Conservation (phyloP, 1,140 invertebrate species). For the Scaptodrosophila lebanonensis region DNA sequence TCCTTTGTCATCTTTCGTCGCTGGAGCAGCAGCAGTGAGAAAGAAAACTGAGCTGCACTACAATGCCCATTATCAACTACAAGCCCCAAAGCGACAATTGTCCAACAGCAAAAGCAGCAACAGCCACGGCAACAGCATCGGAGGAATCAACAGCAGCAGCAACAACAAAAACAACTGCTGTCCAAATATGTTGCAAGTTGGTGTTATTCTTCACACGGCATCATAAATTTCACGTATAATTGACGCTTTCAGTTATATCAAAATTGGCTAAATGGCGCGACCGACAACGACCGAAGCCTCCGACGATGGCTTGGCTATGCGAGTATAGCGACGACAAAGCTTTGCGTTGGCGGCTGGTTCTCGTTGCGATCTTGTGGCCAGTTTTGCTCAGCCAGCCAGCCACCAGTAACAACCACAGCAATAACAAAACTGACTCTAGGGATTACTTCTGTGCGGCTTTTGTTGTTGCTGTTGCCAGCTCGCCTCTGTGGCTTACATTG, state of each 20-base stretch:
- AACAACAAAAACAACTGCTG: constrained; percentile 37
- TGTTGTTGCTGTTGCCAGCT: constrained; percentile 5
- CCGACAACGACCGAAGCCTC: constrained; percentile 14
- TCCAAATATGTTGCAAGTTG: constrained; percentile 76
- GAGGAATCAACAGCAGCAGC: constrained; percentile 15
- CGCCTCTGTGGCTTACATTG: constrained; percentile 56
- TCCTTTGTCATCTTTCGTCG: constrained; percentile 63
- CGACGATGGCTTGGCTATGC: not conserved
- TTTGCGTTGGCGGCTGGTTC: constrained; percentile 66
- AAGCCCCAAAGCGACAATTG: constrained; percentile 39
- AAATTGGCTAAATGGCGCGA: constrained; percentile 69
- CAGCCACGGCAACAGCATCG: not conserved
- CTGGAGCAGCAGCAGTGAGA: constrained; percentile 11
- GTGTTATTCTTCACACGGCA: constrained; percentile 76
- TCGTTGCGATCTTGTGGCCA: constrained; percentile 27
- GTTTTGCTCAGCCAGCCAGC: no score
- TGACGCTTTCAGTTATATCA: constrained; percentile 76
- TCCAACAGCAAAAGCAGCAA: constrained; percentile 9
- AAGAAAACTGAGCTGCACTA: constrained; percentile 46
- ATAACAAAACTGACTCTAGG: constrained; percentile 21
- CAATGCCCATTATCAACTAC: constrained; percentile 66
- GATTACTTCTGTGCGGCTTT: constrained; percentile 18
- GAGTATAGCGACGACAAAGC: constrained; percentile 18
- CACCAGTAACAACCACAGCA: not conserved
- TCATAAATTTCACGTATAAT: constrained; percentile 77